Base-by-base conservation (phyloP, 1,140 invertebrate genomes). In the Ericerus pela region DNA sequence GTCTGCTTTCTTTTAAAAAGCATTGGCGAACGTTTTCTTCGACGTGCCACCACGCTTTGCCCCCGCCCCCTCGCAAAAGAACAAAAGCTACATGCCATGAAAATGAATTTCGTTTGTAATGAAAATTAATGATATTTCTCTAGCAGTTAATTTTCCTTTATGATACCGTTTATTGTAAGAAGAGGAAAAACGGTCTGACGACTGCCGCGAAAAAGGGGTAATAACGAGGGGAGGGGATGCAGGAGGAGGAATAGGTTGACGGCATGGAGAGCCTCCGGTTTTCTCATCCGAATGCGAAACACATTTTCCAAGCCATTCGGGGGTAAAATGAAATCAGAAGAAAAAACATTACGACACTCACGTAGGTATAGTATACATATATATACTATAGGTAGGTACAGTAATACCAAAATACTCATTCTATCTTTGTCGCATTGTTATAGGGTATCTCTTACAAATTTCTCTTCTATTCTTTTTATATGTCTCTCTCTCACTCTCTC, bases 101-200 rank as follows among this genome's bases (percentile, higher is more conserved):
- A 47, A 47, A 47, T 47, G 41, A 47, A 47, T 47, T 47, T 47
- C 41, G 41, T 24, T 47, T 22, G 41, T 47, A 47, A 47, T 47
- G 41, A 47, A 47, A 47, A 47, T 47, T 47, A 47, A 47, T 47
- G 41, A 47, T 47, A 47, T 47, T 47, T 47, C 41, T 47, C 41
- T 24, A 47, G 41, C 41, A 47, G 41, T 47, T 47, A 47, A 47
- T 47, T 47, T 47, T 47, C 41, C 41, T 47, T 47, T 47, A 47
- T 47, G 41, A 47, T 47, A 47, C 41, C 41, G 41, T 47, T 47
- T 47, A 47, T 47, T 47, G 20, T 24, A 47, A 47, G n/a, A n/a
- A n/a, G n/a, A n/a, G n/a, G n/a, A n/a, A n/a, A n/a, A n/a, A n/a
- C n/a, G n/a, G n/a, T n/a, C n/a, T n/a, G n/a, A n/a, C n/a, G n/a